Evolutionary conservation across 2,888 invertebrate species (phyloP).

Genomic region (Macropis europaea): DNA sequence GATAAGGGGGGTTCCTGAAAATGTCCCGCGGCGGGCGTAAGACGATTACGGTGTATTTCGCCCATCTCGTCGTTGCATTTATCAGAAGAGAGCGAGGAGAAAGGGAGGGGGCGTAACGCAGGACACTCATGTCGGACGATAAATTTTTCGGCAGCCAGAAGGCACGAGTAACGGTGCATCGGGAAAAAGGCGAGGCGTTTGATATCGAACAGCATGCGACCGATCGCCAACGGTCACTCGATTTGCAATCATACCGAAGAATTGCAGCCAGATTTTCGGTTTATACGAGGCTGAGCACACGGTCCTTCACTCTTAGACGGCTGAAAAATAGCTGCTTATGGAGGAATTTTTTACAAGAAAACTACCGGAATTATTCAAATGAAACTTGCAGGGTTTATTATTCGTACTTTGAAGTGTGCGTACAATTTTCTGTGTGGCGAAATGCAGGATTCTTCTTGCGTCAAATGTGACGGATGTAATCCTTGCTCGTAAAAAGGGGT

Average conservation of each 20-base stretch:
- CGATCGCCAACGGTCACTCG: conserved; percentile 14
- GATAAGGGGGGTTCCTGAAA: conserved; percentile 49
- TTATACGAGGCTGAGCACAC: too few relatives aligned
- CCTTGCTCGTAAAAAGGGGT: too few relatives aligned
- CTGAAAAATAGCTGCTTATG: too few relatives aligned
- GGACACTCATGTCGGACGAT: conserved; percentile 18
- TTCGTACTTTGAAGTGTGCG: too few relatives aligned
- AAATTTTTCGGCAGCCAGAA: conserved; percentile 28
- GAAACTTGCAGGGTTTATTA: too few relatives aligned
- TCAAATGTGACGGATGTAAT: too few relatives aligned
- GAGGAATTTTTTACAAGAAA: too few relatives aligned
- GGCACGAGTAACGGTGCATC: conserved; percentile 21
- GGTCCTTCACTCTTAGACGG: too few relatives aligned
- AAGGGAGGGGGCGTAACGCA: background rate
- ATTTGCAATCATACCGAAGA: background rate
- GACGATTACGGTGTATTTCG: conserved; percentile 47
- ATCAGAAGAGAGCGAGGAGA: conserved; percentile 11
- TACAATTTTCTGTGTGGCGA: too few relatives aligned
- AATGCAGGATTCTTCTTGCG: too few relatives aligned
- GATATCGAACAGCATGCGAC: conserved; percentile 2
- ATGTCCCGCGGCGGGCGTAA: conserved; percentile 49
- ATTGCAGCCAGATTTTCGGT: background rate
- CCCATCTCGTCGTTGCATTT: conserved; percentile 25
- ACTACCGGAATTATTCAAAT: too few relatives aligned
- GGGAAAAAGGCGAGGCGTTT: background rate